Evolutionary conservation across 2,888 invertebrate genomes (phyloP), one percentile per base, ranked within the genome.

Genomic region (Cantharis flavilabris): DNA sequence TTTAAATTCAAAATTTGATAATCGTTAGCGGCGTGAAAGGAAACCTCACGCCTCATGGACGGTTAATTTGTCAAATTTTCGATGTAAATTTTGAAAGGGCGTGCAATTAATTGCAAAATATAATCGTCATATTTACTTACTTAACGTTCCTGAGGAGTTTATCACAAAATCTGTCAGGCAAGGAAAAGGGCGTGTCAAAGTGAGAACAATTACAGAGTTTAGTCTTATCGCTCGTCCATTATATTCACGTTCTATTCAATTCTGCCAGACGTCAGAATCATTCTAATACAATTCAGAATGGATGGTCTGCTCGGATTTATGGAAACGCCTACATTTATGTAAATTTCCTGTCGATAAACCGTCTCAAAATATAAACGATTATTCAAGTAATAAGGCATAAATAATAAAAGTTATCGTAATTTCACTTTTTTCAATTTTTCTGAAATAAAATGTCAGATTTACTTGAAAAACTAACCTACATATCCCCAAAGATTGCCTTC

Each of bases 271-370:
- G 86, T 86, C 86, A 86, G 84, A 85, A 85, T 86, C 86, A 85
- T 85, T 84, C 85, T 82, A 84, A 84, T 84, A 85, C 85, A 85
- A 85, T 86, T 83, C 85, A 86, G 86, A 85, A 86, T 85, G 83
- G 84, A 86, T 86, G 85, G 84, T 83, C 82, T 81, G 76, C 78
- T 80, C 79, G 83, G 83, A 84, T 83, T 83, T 83, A 83, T 81
- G 79, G 82, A 73, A 80, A 79, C 83, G 83, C 83, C 84, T 83
- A 81, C 82, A 82, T 83, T 82, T 84, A 86, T 86, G 85, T 85
- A 85, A 86, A 86, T 85, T 84, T 84, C 84, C 83, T 83, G 82
- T 84, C 84, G 84, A 84, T 84, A 83, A 49, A 49, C 49, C 49
- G 49, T 49, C 49, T 49, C 49, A 49, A 82, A 83, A 84, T 84